These are phyloP conservation scores for Sinohyriopsis cumingii DNA, from an alignment of 2,888 invertebrate genomes.

Conservation along the genomic window DNA sequence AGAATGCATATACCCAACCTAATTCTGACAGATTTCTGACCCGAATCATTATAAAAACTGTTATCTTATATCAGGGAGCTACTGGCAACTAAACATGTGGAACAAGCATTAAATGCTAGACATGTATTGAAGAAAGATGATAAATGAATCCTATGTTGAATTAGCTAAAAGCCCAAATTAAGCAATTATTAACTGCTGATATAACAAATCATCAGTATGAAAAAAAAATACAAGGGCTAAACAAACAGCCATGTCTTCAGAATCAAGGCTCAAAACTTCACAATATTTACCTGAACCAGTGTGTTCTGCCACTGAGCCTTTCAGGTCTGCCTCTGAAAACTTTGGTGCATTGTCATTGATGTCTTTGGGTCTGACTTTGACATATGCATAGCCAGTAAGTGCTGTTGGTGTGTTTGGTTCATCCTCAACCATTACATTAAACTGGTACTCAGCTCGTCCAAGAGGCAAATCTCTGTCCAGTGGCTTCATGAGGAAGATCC, in stretches of 20 bases:
- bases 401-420: constrained; percentile 53
- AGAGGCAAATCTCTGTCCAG: constrained; percentile 97
- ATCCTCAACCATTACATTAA: constrained; percentile 69
- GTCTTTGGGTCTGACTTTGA: constrained; percentile 96
- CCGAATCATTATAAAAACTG: neutral
- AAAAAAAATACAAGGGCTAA: too few relatives aligned
- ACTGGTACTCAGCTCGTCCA: constrained; percentile 81
- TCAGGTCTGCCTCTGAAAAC: constrained; percentile 74
- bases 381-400: constrained; percentile 88
- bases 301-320: constrained; percentile 89
- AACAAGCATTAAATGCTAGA: neutral
- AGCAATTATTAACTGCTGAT: neutral
- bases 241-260: too few relatives aligned
- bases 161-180: neutral
- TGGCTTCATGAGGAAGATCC: constrained; percentile 92
- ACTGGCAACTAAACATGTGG: too few relatives aligned
- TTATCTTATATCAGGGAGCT: too few relatives aligned
- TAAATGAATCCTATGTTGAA: too few relatives aligned
- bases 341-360: constrained; percentile 99
- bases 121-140: neutral
- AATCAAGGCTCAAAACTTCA: too few relatives aligned
- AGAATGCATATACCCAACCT: constrained; percentile 1
- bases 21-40: constrained; percentile 2
- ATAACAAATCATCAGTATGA: neutral
- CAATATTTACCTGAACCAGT: constrained; percentile 82